Conservation (phyloP, 37 sponge, comb jelly and placozoan genomes). For the Mnemiopsis leidyi region DNA sequence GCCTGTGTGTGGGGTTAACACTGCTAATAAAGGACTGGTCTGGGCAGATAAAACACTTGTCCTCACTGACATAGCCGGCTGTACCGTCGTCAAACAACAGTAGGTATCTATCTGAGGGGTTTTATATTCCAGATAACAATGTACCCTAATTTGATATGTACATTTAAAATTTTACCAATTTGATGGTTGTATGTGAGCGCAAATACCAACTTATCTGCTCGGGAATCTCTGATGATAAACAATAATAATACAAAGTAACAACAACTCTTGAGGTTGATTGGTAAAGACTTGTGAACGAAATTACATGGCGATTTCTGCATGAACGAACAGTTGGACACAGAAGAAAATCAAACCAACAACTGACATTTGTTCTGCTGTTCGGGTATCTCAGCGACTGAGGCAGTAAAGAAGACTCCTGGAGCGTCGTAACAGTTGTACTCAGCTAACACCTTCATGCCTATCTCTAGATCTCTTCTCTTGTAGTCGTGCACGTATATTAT, state of each 20-base stretch:
- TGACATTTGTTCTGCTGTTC: conserved; percentile 19
- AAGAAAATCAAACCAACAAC: too few relatives aligned
- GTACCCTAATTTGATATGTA: too few relatives aligned
- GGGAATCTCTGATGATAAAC: too few relatives aligned
- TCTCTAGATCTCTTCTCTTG: background rate
- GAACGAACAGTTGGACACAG: too few relatives aligned
- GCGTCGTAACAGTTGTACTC: background rate
- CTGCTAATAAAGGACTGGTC: conserved; percentile 35
- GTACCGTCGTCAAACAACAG: conserved; percentile 33
- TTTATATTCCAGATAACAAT: too few relatives aligned
- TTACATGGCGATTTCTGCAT: too few relatives aligned
- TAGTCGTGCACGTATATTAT: background rate
- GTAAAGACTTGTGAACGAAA: too few relatives aligned
- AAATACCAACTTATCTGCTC: too few relatives aligned
- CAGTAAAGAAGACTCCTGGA: conserved; percentile 23
- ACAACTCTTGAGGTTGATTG: too few relatives aligned
- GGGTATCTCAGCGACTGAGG: conserved; percentile 13
- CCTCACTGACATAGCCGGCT: background rate
- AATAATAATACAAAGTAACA: too few relatives aligned
- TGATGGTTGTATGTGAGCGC: too few relatives aligned
- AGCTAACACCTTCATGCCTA: conserved; percentile 7
- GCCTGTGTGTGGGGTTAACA: background rate
- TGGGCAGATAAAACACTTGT: background rate
- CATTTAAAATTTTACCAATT: too few relatives aligned
- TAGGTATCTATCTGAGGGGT: conserved; percentile 30